Evolutionary conservation across 2,113 vertebrate genomes (phyloP).

Genomic region (Anarhynchus alexandrinus): DNA sequence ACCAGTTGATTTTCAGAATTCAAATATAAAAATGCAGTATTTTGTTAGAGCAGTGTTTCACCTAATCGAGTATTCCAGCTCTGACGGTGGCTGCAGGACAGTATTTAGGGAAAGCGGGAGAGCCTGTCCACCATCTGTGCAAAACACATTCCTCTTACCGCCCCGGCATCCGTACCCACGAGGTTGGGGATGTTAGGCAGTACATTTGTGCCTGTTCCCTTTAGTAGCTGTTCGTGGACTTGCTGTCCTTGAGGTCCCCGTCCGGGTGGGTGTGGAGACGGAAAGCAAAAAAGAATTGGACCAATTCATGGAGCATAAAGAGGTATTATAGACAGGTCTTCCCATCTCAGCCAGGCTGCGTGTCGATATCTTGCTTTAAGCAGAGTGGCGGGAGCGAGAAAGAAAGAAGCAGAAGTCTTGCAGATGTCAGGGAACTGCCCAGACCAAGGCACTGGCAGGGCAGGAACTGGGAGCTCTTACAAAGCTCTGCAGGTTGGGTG

Average conservation of each 20-base stretch:
- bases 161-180: not conserved
- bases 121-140: not conserved
- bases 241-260: not conserved
- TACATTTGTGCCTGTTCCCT: not conserved
- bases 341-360: not conserved
- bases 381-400: not conserved
- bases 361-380: fast-evolving
- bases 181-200: not conserved
- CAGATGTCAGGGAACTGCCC: not conserved
- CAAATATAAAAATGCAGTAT: not conserved
- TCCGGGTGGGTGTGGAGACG: not conserved
- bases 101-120: not conserved
- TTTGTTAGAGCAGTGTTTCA: not conserved
- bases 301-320: not conserved
- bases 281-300: not conserved
- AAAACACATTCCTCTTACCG: not conserved
- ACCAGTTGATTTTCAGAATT: not conserved
- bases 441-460: not conserved
- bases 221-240: not conserved
- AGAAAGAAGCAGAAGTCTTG: not conserved
- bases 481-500: not conserved
- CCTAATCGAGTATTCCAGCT: not conserved
- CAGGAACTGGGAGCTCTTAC: not conserved
- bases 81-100: not conserved
- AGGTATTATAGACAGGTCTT: not conserved